Base-by-base conservation (phyloP, 2,113 vertebrate species). In the Xiphophorus couchianus region DNA sequence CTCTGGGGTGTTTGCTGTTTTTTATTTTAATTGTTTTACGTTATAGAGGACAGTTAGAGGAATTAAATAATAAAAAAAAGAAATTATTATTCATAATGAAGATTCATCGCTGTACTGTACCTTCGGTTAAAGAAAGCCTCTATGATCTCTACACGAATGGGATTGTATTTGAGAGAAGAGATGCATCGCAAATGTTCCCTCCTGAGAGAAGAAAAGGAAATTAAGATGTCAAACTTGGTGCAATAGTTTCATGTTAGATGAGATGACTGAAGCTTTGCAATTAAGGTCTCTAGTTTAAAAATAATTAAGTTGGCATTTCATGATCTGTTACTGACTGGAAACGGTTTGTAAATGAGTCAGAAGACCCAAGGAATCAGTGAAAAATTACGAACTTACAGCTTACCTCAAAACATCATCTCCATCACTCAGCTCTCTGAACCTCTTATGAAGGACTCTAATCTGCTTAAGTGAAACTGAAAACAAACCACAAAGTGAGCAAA, bases 41-140 rank as follows among this genome's bases (percentile, higher is more conserved):
- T 42, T 42, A 19, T 48, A 5, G 17, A 48, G 17, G 44, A 19
- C 10, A 37, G 11, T 11, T 37, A 37, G 35, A 11, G 35, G 35
- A 37, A 10, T 37, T 37, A 37, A 11, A 37, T 37, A 30, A 30
- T 3, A 11, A 11, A 12, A 37, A 11, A 2, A 9, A 3, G 10
- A 37, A 37, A 11, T 37, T 11, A 11, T 37, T 37, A 37, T 2
- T 37, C 35, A 37, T 3, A 30, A 4, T 12, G 12, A 29, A 17
- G 17, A 48, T 3, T 27, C 3, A 9, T 22, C n/a, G 25, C 65
- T 17, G 29, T 74, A 98, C 97, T 97, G 90, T 78, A 98, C 98
- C 98, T 90, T 93, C 90, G 95, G 92, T 98, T 97, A 1, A 99
- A 99, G 87, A 99, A 99, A 72, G 97, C 97, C 28, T 95, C 96